Conservation (phyloP, 2,113 vertebrate genomes). For the Rhipidura dahli region DNA sequence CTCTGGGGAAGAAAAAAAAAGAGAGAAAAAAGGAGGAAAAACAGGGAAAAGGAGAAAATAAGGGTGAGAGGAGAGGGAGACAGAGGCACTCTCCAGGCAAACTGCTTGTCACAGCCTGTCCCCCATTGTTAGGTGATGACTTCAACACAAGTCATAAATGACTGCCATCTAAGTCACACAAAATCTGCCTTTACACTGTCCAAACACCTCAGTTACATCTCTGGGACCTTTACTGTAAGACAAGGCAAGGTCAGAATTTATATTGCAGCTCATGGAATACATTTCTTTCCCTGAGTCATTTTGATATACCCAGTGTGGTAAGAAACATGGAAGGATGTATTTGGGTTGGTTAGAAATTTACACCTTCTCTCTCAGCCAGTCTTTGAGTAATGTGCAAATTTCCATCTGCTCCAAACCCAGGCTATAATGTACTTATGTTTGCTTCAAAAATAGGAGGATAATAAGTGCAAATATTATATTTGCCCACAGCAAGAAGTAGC, state of each 20-base stretch:
- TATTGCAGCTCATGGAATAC: not conserved
- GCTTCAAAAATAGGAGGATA: not conserved
- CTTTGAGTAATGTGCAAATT: not conserved
- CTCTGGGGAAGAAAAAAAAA: not conserved
- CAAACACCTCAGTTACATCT: not conserved
- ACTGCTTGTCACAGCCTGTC: not conserved
- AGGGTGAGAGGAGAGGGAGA: not conserved
- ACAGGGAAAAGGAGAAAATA: not conserved
- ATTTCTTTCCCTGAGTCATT: not conserved
- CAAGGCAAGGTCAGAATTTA: not conserved
- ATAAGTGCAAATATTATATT: not conserved
- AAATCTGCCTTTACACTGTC: not conserved
- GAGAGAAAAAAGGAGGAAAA: not conserved
- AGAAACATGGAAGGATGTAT: not conserved
- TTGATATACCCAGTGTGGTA: not conserved
- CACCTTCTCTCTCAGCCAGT: not conserved
- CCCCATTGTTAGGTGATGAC: not conserved
- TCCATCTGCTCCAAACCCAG: not conserved
- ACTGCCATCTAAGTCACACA: not conserved
- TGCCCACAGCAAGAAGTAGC: not conserved
- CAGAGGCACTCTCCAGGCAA: not conserved
- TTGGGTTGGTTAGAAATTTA: not conserved
- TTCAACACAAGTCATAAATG: not conserved
- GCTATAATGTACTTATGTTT: not conserved
- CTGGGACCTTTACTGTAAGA: not conserved